phyloP scores from a whole-genome alignment of 2,888 invertebrate genomes.

The Aphodius granarius region DNA sequence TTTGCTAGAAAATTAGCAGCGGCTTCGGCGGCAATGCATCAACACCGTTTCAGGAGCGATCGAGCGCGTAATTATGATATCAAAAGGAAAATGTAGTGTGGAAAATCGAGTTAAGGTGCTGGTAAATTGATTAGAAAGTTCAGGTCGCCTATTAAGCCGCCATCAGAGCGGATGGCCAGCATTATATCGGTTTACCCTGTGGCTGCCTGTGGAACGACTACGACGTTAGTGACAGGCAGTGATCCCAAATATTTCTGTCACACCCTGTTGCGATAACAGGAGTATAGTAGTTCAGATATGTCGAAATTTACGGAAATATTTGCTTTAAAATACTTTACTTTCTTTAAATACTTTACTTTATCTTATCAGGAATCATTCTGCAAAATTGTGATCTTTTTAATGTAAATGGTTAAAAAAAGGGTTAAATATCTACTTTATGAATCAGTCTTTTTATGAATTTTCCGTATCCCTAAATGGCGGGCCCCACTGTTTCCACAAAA shows the following conservation, averaged over 20 bases:
- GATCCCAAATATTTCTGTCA: not conserved
- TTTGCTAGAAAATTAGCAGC: not conserved
- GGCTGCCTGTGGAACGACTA: not conserved
- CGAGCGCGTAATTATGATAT: not conserved
- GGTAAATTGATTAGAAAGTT: not conserved
- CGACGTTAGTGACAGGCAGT: not conserved
- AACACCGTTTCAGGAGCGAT: not conserved
- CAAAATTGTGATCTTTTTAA: too few species aligned
- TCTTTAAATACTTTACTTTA: too few species aligned
- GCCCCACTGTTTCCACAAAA: too few species aligned
- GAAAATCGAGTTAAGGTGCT: constrained; percentile 4
- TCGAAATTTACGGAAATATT: too few species aligned
- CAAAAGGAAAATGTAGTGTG: not conserved
- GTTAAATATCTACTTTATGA: too few species aligned
- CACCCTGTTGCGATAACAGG: too few species aligned
- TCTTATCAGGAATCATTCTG: too few species aligned
- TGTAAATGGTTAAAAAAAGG: too few species aligned
- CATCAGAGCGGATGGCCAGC: not conserved
- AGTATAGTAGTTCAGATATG: too few species aligned
- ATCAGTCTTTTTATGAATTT: too few species aligned
- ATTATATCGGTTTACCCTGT: not conserved
- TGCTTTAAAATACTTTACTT: too few species aligned
- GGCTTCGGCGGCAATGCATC: not conserved
- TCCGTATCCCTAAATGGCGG: too few species aligned
- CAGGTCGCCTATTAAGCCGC: not conserved